A percentile compares a stretch with the other conserved stretches of the same genome.
phyloP scores from a whole-genome alignment of 2,888 invertebrate species.

The Entomobrya proxima region DNA sequence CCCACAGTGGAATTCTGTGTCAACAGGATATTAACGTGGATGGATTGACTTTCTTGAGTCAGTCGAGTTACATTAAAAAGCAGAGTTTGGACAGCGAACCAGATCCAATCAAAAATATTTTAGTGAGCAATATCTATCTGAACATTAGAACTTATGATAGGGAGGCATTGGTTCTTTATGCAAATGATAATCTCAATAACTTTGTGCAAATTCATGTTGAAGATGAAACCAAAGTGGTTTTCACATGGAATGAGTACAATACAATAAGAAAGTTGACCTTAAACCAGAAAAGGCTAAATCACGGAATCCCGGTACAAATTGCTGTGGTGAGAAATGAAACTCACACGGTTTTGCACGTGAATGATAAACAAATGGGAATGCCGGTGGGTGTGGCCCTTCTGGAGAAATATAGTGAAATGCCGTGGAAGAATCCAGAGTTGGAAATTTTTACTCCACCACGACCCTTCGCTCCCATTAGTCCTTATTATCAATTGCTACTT shows the following conservation, averaged over 20 bases:
- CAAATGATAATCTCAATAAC: conserved; percentile 94
- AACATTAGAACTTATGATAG: conserved; percentile 92
- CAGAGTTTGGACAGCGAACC: conserved; percentile 84
- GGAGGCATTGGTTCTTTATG: conserved; percentile 89
- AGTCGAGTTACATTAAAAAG: conserved; percentile 87
- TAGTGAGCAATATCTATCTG: conserved; percentile 88
- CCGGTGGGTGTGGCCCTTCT: conserved; percentile 84
- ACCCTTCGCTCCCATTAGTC: conserved; percentile 91
- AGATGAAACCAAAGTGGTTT: conserved; percentile 87
- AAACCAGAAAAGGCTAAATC: conserved; percentile 81
- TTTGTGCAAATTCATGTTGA: conserved; percentile 92
- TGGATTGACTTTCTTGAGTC: conserved; percentile 90
- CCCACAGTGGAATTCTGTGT: conserved; percentile 92
- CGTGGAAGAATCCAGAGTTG: conserved; percentile 89
- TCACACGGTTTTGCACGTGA: conserved; percentile 88
- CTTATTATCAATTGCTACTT: conserved; percentile 90
- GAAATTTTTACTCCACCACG: conserved; percentile 92
- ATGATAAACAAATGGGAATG: conserved; percentile 85
- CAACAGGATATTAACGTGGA: conserved; percentile 94
- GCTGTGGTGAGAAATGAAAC: conserved; percentile 87
- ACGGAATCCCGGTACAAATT: conserved; percentile 90
- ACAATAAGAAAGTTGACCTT: conserved; percentile 71
- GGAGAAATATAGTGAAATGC: conserved; percentile 87
- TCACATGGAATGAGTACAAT: conserved; percentile 85
- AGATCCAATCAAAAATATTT: conserved; percentile 85